Base-by-base conservation (phyloP, 2,113 vertebrate species). In the Hiodon alosoides region DNA sequence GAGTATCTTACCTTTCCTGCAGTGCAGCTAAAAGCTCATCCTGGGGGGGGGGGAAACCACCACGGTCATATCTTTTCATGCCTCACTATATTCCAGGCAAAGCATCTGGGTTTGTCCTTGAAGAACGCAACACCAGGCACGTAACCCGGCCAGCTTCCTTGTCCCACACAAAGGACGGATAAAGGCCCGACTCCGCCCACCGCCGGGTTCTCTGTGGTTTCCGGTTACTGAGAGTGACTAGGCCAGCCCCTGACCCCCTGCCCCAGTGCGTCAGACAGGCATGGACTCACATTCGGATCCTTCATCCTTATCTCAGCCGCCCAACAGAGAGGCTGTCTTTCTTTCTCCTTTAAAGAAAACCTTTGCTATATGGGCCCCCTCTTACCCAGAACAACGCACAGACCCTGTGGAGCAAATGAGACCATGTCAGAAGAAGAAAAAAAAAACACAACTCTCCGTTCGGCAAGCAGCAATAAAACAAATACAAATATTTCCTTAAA, bases 141-240 rank as follows among this genome's bases (percentile, higher is more conserved):
- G 13, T 8, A 13, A 47, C 54, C 62, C 50, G 2, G 9, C 0
- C n/a, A 65, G 48, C 31, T 51, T 57, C 61, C 53, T 54, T 17
- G 13, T 74, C 46, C 11, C 2, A 14, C n/a, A 46, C 69, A 51
- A 46, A 52, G 50, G 52, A n/a, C 57, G 61, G 65, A 46, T 52
- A 52, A 31, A 31, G 31, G 31, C 31, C 31, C 31, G 31, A 31
- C 31, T 31, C 31, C 61, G 53, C 66, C 64, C 48, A 62, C 51
- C 66, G 48, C 69, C 60, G 47, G 9, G 31, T 13, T 31, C 72
- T 61, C 60, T 68, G 64, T 60, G 14, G 65, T 48, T 52, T 73
- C 7, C 61, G 4, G 8, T 66, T 47, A 66, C 13, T 47, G 64
- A 47, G 31, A 66, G 64, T 11, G 64, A 48, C 64, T 47, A 66